These are phyloP conservation scores for Phataginus tetradactyla DNA, from an alignment of 2,797 vertebrate species.

Conservation along the genomic window DNA sequence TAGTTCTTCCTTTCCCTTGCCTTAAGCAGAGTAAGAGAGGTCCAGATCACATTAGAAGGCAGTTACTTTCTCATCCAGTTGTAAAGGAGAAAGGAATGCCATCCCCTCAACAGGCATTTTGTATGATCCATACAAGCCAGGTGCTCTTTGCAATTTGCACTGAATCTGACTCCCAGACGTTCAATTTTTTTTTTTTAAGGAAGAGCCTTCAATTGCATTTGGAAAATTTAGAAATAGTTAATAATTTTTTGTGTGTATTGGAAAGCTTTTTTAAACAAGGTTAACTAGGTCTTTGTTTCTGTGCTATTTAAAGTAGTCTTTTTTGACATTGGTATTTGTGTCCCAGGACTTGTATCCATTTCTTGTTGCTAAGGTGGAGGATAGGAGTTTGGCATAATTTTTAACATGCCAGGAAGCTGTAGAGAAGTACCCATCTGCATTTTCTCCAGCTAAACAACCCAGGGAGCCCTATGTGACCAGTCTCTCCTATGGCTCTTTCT, in stretches of 20 bases:
- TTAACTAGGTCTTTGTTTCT: neutral
- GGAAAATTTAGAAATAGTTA: neutral
- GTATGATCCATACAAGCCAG: neutral
- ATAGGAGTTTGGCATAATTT: neutral
- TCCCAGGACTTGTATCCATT: neutral
- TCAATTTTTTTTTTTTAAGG: neutral
- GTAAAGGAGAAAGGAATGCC: neutral
- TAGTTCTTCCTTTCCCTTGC: neutral
- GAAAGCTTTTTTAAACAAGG: neutral
- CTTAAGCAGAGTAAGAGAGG: neutral
- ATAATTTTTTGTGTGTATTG: neutral
- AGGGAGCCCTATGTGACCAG: fast-evolving
- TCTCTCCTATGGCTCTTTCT: neutral
- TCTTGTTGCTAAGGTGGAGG: neutral
- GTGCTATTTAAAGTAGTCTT: neutral
- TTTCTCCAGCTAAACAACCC: neutral
- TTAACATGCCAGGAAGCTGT: no score
- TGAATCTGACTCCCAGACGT: neutral
- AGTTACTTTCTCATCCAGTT: neutral
- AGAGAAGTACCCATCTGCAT: neutral
- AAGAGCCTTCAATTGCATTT: neutral
- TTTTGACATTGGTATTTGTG: neutral
- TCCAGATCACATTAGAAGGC: no score
- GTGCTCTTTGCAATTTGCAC: neutral
- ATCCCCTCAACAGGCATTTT: neutral